These are phyloP conservation scores for Otis tarda DNA, from an alignment of 2,113 vertebrate species.

Conservation along the genomic window DNA sequence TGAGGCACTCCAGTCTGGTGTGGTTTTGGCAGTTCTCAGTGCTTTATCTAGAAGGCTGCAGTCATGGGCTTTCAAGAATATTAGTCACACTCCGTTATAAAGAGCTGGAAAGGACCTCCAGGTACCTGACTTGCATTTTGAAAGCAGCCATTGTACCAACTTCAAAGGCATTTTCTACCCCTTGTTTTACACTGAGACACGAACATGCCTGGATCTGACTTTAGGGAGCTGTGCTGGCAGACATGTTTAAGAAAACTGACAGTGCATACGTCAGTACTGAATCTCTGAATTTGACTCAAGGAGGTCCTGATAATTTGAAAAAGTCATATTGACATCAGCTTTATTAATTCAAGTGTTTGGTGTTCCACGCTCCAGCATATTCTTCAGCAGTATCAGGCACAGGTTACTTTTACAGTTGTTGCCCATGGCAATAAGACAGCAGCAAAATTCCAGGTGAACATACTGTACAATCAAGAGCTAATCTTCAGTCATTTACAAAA, in stretches of 20 bases:
- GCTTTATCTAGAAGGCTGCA: neutral
- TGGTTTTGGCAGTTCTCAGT: accelerated
- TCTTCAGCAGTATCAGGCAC: neutral
- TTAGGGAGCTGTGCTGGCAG: neutral
- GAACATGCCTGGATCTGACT: neutral
- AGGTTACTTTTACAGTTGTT: neutral
- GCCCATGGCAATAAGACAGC: neutral
- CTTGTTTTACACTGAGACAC: neutral
- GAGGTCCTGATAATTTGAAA: neutral
- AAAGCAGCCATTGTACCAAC: neutral
- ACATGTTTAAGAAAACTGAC: neutral
- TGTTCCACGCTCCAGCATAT: neutral
- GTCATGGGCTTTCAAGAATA: neutral
- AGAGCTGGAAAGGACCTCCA: neutral
- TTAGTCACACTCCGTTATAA: neutral
- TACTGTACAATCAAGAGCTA: neutral
- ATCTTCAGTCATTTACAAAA: neutral
- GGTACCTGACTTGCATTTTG: neutral
- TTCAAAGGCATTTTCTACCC: neutral
- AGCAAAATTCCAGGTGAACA: neutral
- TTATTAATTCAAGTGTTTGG: neutral
- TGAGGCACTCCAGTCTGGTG: neutral
- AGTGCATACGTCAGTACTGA: neutral
- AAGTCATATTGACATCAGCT: neutral
- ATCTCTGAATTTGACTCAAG: neutral